Evolutionary conservation across 2,888 invertebrate genomes (phyloP).

Genomic region (Acleris holmiana): DNA sequence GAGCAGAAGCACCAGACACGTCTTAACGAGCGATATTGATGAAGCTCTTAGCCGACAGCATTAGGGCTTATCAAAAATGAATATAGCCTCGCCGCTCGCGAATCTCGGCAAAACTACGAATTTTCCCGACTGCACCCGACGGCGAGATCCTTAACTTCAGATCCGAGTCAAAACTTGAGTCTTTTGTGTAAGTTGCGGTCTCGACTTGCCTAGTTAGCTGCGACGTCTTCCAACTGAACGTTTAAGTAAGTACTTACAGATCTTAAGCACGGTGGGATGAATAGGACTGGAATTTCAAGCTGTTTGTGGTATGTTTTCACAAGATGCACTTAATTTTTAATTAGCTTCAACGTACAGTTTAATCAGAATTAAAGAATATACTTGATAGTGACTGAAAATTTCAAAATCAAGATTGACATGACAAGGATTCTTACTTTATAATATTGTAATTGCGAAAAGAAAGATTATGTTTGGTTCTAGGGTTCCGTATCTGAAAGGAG

Average conservation of each 20-base stretch:
- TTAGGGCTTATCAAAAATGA: constrained; percentile 29
- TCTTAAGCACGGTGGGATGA: not conserved
- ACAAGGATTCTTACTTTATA: too few relatives aligned
- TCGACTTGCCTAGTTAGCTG: constrained; percentile 46
- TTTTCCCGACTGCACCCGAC: constrained; percentile 48
- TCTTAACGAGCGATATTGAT: constrained; percentile 22
- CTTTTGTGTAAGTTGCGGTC: constrained; percentile 60
- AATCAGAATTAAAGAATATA: too few relatives aligned
- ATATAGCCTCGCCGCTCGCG: constrained; percentile 6
- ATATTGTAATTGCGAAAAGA: too few relatives aligned
- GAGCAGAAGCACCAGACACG: not conserved
- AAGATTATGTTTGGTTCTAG: too few relatives aligned
- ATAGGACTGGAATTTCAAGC: not conserved
- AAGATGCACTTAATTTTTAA: not conserved
- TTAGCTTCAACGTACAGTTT: not conserved
- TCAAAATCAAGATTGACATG: too few relatives aligned
- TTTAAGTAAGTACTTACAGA: constrained; percentile 10
- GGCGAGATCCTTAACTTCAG: constrained; percentile 52
- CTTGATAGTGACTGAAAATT: too few relatives aligned
- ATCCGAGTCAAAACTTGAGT: constrained; percentile 43
- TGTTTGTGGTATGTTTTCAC: not conserved
- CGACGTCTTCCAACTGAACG: constrained; percentile 37
- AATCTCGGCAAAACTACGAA: constrained; percentile 16
- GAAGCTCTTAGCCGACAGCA: constrained; percentile 23
- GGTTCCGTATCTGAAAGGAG: too few relatives aligned